Evolutionary conservation across 1,140 invertebrate genomes (phyloP), one percentile per base, ranked within the genome.

Genomic region (Cydia splendana): DNA sequence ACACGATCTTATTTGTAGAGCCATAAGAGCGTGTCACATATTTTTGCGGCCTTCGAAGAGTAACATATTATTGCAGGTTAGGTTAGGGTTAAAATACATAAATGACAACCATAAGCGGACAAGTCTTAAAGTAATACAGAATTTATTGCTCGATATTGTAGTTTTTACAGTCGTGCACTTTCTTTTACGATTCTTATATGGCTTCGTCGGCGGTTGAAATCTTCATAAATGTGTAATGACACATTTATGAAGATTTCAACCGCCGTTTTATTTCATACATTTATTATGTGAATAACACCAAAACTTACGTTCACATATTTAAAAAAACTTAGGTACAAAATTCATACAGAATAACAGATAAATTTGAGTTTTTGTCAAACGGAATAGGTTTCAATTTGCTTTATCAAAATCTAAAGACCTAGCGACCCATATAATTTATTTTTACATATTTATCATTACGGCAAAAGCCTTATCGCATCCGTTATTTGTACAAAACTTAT

Each of bases 161-260:
- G 57, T 62, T 62, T 62, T 62, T 62, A 24, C 57, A 20, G 57
- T 12, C n/a, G 18, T 10, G 18, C 57, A 62, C 15, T 62, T 62
- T 62, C 57, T 62, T 62, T 62, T 62, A 62, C 57, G 57, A 62
- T 62, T 20, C 57, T 62, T 62, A 62, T 62, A 62, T 24, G 57
- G 57, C 15, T 53, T 53, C 7, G 57, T 24, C 57, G n/a, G n/a
- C n/a, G n/a, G n/a, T n/a, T n/a, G n/a, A n/a, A n/a, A n/a, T n/a
- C n/a, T n/a, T n/a, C n/a, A n/a, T n/a, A n/a, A n/a, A n/a, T n/a
- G n/a, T n/a, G n/a, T n/a, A n/a, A 6, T 62, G 24, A 62, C 18
- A 62, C n/a, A 62, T 62, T 62, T 62, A 62, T 62, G 57, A 62
- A 24, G 57, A 62, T 20, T 62, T 62, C 57, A 62, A 62, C 57